Conservation (phyloP, 2,888 invertebrate species). For the Mythimna impura region DNA sequence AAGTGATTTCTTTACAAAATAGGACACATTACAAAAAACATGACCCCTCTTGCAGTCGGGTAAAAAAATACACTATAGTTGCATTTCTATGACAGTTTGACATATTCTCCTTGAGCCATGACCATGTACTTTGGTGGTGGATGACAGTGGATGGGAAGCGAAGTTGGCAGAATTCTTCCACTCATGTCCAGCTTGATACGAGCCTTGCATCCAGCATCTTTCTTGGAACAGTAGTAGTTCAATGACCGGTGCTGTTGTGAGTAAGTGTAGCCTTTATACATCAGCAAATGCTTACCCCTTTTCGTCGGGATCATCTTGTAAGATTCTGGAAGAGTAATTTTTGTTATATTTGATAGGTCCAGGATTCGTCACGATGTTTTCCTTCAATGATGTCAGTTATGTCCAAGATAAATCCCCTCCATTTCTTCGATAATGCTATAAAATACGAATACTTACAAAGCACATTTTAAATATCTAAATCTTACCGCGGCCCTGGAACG, state of each 20-base stretch:
- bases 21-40: neutral
- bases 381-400: no score
- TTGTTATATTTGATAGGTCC: neutral
- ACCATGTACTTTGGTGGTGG: conserved; percentile 54
- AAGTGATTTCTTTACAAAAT: neutral
- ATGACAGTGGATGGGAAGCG: conserved; percentile 47
- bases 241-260: conserved; percentile 62
- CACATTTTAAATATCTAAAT: no score
- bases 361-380: no score
- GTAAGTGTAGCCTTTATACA: conserved; percentile 70
- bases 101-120: conserved; percentile 51
- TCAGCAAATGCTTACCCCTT: conserved; percentile 69
- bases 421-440: no score
- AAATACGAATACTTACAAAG: no score
- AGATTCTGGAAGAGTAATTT: conserved; percentile 46
- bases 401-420: no score
- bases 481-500: no score
- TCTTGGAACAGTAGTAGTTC: conserved; percentile 71
- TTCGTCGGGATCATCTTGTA: conserved; percentile 73
- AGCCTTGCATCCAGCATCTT: conserved; percentile 70
- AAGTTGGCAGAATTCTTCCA: conserved; percentile 60
- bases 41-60: no score
- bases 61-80: neutral
- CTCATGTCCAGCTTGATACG: conserved; percentile 67
- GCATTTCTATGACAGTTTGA: conserved; percentile 50